Conservation (phyloP, 2,888 invertebrate species). For the Luperina nickerlii region DNA sequence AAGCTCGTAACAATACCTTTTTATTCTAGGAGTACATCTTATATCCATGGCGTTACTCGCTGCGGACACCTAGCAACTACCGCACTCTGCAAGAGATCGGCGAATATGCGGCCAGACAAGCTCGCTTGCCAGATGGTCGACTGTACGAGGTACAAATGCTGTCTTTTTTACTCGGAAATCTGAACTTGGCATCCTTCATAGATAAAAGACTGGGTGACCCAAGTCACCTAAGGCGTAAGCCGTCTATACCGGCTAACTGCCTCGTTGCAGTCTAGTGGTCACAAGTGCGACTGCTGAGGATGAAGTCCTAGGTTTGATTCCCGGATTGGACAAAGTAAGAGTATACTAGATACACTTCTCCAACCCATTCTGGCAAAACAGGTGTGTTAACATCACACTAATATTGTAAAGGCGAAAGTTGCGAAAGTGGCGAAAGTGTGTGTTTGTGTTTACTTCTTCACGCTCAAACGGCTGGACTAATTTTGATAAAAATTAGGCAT, state of each 20-base stretch:
- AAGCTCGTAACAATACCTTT: background rate
- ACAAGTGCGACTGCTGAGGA: background rate
- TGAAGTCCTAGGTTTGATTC: background rate
- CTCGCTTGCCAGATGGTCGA: conserved; percentile 82
- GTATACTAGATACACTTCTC: background rate
- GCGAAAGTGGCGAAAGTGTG: too few relatives aligned
- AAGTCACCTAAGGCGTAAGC: background rate
- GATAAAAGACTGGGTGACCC: background rate
- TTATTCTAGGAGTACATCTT: conserved; percentile 82
- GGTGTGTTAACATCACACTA: too few relatives aligned
- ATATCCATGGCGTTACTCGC: conserved; percentile 86
- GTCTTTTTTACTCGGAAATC: background rate
- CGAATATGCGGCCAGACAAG: conserved; percentile 85
- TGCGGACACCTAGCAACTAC: conserved; percentile 81
- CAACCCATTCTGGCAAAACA: background rate
- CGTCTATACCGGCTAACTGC: background rate
- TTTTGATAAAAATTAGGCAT: too few relatives aligned
- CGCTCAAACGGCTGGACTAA: too few relatives aligned
- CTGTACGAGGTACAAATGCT: conserved; percentile 79
- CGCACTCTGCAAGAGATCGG: conserved; percentile 84
- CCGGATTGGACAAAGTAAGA: background rate
- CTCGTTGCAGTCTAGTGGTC: background rate
- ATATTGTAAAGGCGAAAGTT: too few relatives aligned
- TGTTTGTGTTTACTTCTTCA: too few relatives aligned
- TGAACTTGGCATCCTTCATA: background rate